Evolutionary conservation across 2,888 invertebrate species (phyloP), one percentile per base, ranked within the genome.

Genomic region (Megaustenia siamemsis): DNA sequence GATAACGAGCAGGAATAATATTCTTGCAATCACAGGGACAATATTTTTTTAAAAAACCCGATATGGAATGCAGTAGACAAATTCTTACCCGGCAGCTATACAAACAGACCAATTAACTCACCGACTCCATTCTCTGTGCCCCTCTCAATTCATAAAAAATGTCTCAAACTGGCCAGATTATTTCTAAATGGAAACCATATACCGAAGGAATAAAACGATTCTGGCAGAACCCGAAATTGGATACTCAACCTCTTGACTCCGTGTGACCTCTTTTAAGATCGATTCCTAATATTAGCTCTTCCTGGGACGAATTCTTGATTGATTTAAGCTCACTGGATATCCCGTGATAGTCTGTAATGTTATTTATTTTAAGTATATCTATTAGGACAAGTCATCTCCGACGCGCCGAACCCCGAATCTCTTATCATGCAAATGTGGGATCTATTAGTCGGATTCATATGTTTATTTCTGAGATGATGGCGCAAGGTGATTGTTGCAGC

Each of bases 401-500:
- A n/a, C 3, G 35, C 15, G 43, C 71, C 43, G 45, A 15, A 15
- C 12, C n/a, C 8, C 8, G 45, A 45, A 28, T 71, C 71, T 69
- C 71, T 71, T 43, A 71, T 6, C 24, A 71, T 71, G 71, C 71
- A 71, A 71, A 71, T 71, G 28, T 24, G 45, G n/a, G 45, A 71
- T 71, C n/a, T 45, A 43, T 45, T n/a, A 43, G n/a, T n/a, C 24
- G n/a, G 45, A n/a, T 71, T 12, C 28, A 2, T n/a, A 28, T 71
- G 45, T 71, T n/a, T 18, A 21, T 40, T 18, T 38, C 5, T 38
- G 40, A 3, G 35, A 21, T 21, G 40, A 40, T 69, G 28, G 68
- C 21, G 38, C 24, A 40, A 69, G 68, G 18, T 69, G 40, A 38
- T 40, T 69, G 68, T 10, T 60, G 60, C 5, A n/a, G 60, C 28